phyloP scores from a whole-genome alignment of 2,797 vertebrate species.

The Octomys mimax region DNA sequence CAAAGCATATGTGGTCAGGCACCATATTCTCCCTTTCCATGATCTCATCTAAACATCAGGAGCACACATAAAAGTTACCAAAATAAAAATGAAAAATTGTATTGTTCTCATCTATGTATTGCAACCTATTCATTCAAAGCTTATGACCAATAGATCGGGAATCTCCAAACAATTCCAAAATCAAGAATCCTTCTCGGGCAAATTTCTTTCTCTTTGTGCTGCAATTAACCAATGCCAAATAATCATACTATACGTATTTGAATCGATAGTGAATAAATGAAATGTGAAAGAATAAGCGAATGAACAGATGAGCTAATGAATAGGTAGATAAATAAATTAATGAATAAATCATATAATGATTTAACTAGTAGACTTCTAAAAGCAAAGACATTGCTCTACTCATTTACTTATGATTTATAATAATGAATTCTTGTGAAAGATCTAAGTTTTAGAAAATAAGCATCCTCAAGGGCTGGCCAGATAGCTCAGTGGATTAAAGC shows the following conservation, averaged over 20 bases:
- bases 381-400: background rate
- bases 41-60: background rate
- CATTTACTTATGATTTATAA: slow-evolving; percentile 44
- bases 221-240: background rate
- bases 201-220: background rate
- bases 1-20: background rate
- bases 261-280: slow-evolving; percentile 46
- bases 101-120: background rate
- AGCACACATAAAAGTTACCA: background rate
- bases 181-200: background rate
- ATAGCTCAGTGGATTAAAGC: too few species aligned
- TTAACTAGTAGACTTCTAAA: slow-evolving; percentile 22
- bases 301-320: background rate
- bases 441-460: background rate
- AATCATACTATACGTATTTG: background rate
- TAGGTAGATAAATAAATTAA: background rate
- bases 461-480: background rate
- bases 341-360: background rate
- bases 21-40: background rate
- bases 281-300: background rate
- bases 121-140: background rate
- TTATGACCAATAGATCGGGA: background rate
- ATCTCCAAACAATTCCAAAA: background rate
- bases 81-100: background rate
- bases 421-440: background rate